These are phyloP conservation scores for Agriopis marginaria DNA, from an alignment of 2,888 invertebrate genomes.

Conservation along the genomic window DNA sequence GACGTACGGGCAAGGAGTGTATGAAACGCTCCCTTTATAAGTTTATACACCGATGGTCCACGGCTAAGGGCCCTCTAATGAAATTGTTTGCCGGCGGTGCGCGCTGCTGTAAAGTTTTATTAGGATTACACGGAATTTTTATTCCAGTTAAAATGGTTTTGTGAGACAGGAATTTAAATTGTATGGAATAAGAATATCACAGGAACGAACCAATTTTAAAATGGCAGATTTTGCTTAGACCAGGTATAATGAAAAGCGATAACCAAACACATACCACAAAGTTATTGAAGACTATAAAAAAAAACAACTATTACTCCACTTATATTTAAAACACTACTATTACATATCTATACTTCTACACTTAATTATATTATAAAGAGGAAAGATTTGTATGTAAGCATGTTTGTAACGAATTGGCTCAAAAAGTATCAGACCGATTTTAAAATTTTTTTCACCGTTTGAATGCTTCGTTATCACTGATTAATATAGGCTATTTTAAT, in stretches of 20 bases:
- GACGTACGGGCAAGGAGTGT: slow-evolving; percentile 50
- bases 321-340: too few species aligned
- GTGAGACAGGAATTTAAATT: slow-evolving; percentile 41
- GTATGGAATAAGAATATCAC: slow-evolving; percentile 21
- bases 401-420: too few species aligned
- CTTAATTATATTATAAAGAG: too few species aligned
- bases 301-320: too few species aligned
- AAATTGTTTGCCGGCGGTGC: slow-evolving; percentile 63
- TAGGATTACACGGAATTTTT: slow-evolving; percentile 46
- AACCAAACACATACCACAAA: neutral
- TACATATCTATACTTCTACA: too few species aligned
- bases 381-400: too few species aligned
- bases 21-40: slow-evolving; percentile 51
- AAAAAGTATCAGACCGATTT: too few species aligned
- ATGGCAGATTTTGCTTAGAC: neutral
- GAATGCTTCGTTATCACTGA: too few species aligned
- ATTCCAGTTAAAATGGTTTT: slow-evolving; percentile 39
- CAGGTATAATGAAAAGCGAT: neutral
- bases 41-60: slow-evolving; percentile 34
- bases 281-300: too few species aligned
- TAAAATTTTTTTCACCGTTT: too few species aligned
- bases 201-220: slow-evolving; percentile 16
- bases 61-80: slow-evolving; percentile 58
- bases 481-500: too few species aligned
- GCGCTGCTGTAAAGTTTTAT: slow-evolving; percentile 48